These are phyloP conservation scores for Fistularia tabacaria DNA, from an alignment of 2,797 vertebrate species.

Conservation along the genomic window DNA sequence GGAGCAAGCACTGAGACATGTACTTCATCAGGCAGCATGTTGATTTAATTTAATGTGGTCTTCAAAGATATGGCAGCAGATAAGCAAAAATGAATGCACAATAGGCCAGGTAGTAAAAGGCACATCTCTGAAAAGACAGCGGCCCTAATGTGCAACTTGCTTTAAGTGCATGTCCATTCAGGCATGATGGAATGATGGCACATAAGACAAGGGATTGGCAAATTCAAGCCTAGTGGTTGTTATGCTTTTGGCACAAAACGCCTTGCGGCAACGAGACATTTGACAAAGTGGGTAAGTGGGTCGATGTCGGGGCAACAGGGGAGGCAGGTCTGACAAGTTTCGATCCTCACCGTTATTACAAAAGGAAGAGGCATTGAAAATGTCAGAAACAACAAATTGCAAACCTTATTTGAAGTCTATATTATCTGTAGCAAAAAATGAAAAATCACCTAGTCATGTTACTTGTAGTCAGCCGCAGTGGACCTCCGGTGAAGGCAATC, in stretches of 20 bases:
- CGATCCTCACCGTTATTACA: no score
- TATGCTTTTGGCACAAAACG: slow-evolving; percentile 43
- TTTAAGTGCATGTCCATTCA: slow-evolving; percentile 21
- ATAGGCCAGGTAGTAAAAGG: slow-evolving; percentile 11
- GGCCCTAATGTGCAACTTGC: slow-evolving; percentile 16
- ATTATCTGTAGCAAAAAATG: no score
- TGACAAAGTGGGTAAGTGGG: slow-evolving; percentile 58
- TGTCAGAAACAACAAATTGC: no score
- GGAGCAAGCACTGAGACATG: no score
- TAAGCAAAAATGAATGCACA: slow-evolving; percentile 49
- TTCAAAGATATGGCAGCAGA: slow-evolving; percentile 27
- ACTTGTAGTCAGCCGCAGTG: no score
- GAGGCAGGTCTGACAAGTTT: neutral
- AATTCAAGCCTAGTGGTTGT: slow-evolving; percentile 32
- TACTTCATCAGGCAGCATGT: slow-evolving; percentile 18
- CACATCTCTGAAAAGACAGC: slow-evolving; percentile 19
- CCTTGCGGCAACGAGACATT: slow-evolving; percentile 37
- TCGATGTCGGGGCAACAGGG: slow-evolving; percentile 11
- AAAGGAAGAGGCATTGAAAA: no score
- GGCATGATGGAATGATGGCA: slow-evolving; percentile 24
- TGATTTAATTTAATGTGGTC: slow-evolving; percentile 26
- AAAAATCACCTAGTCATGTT: no score
- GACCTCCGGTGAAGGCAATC: no score
- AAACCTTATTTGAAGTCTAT: no score
- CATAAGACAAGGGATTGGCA: slow-evolving; percentile 36